Evolutionary conservation across 1,140 invertebrate genomes (phyloP), one percentile per base, ranked within the genome.

Genomic region (Ips nitidus): DNA sequence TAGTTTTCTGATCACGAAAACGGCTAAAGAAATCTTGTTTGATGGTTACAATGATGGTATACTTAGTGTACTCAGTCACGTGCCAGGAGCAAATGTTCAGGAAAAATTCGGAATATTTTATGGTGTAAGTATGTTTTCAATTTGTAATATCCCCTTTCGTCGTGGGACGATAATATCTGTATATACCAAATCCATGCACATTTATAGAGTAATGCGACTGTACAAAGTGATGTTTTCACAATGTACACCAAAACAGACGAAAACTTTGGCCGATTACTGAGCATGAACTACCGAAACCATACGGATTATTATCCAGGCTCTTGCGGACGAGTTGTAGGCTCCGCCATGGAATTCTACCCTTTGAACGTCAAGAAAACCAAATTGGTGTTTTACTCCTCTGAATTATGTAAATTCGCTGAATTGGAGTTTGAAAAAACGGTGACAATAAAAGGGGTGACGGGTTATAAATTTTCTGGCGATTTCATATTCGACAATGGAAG

Each of bases 71-170:
- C 87, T 86, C 1, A 83, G 85, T 50, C 84, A 81, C 68, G 65
- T 90, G 50, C 86, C 88, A 75, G 1, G 78, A 80, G 5, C 77
- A 81, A 61, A 74, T 36, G 68, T 76, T 22, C 64, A 66, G 43
- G 90, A 92, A 76, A 86, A 84, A 74, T 93, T 94, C 78, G 92
- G 90, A 40, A 89, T 91, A 86, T 93, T 94, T 81, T 93, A 92
- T 79, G 84, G 85, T 80, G 91, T 93, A 84, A 81, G 83, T 77
- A 68, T 47, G 36, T 47, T 47, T 62, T 62, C 45, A 2, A 50
- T 45, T 62, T 41, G 41, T 50, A 2, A 8, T 50, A 59, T 41
- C 7, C 2, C 2, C 57, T 22, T 41, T 4, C 8, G 36, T 41
- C 7, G 5, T n/a, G 53, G 36, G 5, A 55, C 53, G 7, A 55